Percentiles rank a stretch among this genome's conserved stretches.
These are phyloP conservation scores for Meleagris gallopavo DNA, from an alignment of 2,113 vertebrate species.

Conservation along the genomic window DNA sequence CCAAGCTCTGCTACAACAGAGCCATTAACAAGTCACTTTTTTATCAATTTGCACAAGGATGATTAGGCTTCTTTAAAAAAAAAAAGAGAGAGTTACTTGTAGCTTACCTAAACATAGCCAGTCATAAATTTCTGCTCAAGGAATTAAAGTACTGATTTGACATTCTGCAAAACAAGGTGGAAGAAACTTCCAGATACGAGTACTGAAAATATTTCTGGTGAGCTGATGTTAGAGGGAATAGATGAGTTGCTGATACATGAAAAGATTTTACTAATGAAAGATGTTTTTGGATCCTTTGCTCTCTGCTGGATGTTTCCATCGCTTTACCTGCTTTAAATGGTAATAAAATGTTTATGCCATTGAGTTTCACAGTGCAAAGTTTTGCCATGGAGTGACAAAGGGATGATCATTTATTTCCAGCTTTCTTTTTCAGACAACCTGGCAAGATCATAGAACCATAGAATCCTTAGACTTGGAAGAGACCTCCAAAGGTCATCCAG, in stretches of 20 bases:
- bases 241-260: neutral
- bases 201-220: neutral
- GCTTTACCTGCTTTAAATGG: neutral
- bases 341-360: neutral
- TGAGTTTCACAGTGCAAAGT: fast-evolving
- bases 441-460: neutral
- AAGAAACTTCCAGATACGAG: neutral
- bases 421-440: neutral
- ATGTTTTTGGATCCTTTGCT: neutral
- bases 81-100: neutral
- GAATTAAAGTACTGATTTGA: neutral
- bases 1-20: neutral
- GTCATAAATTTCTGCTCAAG: neutral
- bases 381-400: neutral
- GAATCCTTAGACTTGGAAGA: no score
- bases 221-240: neutral
- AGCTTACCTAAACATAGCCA: neutral
- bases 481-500: no score
- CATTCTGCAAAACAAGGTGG: neutral
- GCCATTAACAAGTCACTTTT: neutral
- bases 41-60: neutral
- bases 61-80: neutral
- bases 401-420: neutral
- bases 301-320: neutral
- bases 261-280: neutral